These are phyloP conservation scores for Coleophora flavipennella DNA, from an alignment of 2,888 invertebrate species.

Conservation along the genomic window DNA sequence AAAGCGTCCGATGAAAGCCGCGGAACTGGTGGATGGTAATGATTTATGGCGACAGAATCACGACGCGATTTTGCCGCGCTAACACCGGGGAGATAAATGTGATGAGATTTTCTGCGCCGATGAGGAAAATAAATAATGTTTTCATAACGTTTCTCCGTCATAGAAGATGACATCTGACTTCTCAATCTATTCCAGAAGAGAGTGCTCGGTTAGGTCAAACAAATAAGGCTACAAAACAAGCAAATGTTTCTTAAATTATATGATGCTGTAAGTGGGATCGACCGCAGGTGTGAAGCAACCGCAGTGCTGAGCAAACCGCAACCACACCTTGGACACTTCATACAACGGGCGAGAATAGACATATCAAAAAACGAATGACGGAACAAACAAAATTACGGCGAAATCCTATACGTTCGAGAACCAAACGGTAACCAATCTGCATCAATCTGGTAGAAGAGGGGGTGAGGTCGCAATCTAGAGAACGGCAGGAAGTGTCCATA, in stretches of 20 bases:
- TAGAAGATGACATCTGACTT: conserved; percentile 23
- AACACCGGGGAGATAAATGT: conserved; percentile 61
- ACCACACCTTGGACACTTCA: too few relatives aligned
- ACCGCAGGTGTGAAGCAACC: conserved; percentile 53
- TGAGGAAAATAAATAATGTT: conserved; percentile 40
- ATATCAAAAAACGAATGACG: too few relatives aligned
- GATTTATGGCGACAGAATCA: conserved; percentile 64
- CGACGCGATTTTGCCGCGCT: conserved; percentile 58
- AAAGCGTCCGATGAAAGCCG: conserved; percentile 65
- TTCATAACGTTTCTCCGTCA: conserved; percentile 21
- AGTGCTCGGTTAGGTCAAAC: conserved; percentile 3
- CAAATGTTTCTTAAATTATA: conserved; percentile 14
- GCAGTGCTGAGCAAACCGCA: conserved; percentile 40
- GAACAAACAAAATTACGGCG: too few relatives aligned
- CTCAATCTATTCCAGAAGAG: conserved; percentile 7
- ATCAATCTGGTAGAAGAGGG: too few relatives aligned
- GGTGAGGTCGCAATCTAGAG: too few relatives aligned
- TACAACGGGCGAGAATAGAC: too few relatives aligned
- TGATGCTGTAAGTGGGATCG: conserved; percentile 29
- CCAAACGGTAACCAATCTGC: too few relatives aligned
- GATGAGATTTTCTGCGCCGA: conserved; percentile 40
- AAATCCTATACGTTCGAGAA: too few relatives aligned
- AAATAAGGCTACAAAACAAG: conserved; percentile 19
- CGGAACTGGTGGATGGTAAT: conserved; percentile 63
- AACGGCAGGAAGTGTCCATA: too few relatives aligned